Conservation (phyloP, 2,888 invertebrate species). For the Desoria tigrina region DNA sequence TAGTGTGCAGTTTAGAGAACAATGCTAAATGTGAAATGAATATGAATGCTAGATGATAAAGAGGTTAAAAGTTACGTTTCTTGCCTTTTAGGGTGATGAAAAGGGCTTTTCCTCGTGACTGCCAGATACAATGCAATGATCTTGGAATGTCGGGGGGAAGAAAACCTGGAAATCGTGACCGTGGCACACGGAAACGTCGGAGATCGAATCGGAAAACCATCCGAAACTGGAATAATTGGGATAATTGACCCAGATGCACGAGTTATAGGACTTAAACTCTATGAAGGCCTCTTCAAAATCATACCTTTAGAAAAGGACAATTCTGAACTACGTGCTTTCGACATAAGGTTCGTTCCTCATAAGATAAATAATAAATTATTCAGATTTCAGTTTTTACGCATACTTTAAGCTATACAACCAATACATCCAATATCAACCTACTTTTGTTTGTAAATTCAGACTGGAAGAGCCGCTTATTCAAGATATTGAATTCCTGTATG, state of each 20-base stretch:
- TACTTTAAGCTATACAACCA: conserved; percentile 9
- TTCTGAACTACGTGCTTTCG: conserved; percentile 88
- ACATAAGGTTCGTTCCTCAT: conserved; percentile 60
- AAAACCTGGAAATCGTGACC: conserved; percentile 86
- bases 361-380: neutral
- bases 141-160: conserved; percentile 80
- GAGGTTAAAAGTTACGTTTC: no score
- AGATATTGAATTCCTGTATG: conserved; percentile 94
- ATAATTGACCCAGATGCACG: conserved; percentile 94
- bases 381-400: conserved; percentile 12
- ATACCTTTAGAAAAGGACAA: conserved; percentile 94
- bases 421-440: neutral
- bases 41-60: no score
- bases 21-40: no score
- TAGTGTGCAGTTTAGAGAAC: no score
- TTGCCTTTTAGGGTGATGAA: conserved; percentile 72
- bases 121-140: conserved; percentile 96
- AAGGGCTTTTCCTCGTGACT: conserved; percentile 92
- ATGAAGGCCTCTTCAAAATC: conserved; percentile 96
- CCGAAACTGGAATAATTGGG: conserved; percentile 93
- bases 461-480: conserved; percentile 93
- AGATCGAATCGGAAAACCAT: conserved; percentile 88
- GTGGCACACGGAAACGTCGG: conserved; percentile 95
- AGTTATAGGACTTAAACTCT: conserved; percentile 90
- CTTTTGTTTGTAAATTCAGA: conserved; percentile 58